Percentiles rank a stretch among this genome's conserved stretches.
Evolutionary conservation across 2,797 vertebrate genomes (phyloP).

Genomic region (Setipinna tenuifilis): DNA sequence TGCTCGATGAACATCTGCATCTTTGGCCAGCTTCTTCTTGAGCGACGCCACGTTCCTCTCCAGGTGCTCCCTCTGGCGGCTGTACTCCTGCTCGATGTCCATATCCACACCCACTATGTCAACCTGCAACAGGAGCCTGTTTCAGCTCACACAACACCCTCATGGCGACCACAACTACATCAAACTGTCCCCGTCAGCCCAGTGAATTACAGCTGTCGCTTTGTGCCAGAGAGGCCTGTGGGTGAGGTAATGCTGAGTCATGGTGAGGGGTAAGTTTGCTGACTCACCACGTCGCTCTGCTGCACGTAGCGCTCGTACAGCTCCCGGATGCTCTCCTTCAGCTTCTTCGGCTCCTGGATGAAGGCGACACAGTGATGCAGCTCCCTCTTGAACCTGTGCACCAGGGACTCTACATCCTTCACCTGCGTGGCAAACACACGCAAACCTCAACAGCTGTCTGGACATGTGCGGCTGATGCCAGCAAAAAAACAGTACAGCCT

Average conservation of each 20-base stretch:
- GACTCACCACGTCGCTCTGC: slow-evolving; percentile 78
- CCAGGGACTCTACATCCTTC: slow-evolving; percentile 75
- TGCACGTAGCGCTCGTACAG: slow-evolving; percentile 80
- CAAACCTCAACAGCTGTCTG: not conserved
- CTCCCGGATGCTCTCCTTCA: slow-evolving; percentile 79
- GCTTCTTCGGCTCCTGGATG: slow-evolving; percentile 84
- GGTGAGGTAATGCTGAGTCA: not conserved
- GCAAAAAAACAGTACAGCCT: not conserved
- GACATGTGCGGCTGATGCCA: not conserved
- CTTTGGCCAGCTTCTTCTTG: slow-evolving; percentile 78
- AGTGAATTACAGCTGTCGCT: not conserved
- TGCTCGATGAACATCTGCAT: slow-evolving; percentile 76
- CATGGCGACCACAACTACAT: no score
- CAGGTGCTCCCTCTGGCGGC: slow-evolving; percentile 78
- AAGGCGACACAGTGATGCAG: slow-evolving; percentile 79
- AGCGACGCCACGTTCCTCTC: slow-evolving; percentile 81
- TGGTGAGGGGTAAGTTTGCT: slow-evolving; percentile 7
- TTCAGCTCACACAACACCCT: not conserved
- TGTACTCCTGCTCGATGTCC: slow-evolving; percentile 76
- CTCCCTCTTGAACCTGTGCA: slow-evolving; percentile 84
- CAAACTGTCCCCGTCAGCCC: not conserved
- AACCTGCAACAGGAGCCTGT: slow-evolving; percentile 67
- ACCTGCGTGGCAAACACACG: slow-evolving; percentile 62
- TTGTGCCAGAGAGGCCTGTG: not conserved
- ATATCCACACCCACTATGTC: slow-evolving; percentile 72